Base-by-base conservation (phyloP, 1,140 invertebrate genomes). In the Riptortus pedestris region DNA sequence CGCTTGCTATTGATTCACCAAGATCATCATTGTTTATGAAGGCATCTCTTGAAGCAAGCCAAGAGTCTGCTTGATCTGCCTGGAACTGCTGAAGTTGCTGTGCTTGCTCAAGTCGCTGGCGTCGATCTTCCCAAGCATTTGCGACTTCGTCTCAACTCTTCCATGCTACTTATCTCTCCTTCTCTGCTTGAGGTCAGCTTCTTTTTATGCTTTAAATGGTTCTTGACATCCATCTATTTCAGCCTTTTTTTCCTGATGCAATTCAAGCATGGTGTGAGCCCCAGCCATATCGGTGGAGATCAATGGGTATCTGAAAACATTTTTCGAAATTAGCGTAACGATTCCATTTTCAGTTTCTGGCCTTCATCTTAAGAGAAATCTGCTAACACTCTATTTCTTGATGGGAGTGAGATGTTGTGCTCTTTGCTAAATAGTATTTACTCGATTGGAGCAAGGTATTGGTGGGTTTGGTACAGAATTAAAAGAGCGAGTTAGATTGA, bases 221-320 rank as follows among this genome's bases (percentile, higher is more conserved):
- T 89, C 85, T 70, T 93, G 86, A 22, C 93, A 79, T 1, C 91
- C 91, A 72, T 94, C 89, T 63, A 98, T 96, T 78, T 97, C 94
- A 29, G 92, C 92, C 78, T 94, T 95, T 68, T 91, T 83, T 73
- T 99, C 96, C 70, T 95, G 86, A 74, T 98, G 94, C 45, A 93
- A 74, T 72, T 98, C 93, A 18, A 98, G 75, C 48, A 91, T 78
- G 9, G 87, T 86, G 73, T 96, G 87, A 1, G 94, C 94, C 67
- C 96, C 92, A 1, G 86, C 79, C 55, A 94, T 87, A 60, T 90
- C 93, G 55, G 85, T 86, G 1, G 93, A 80, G 70, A 27, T 69
- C 60, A 4, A n/a, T n/a, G n/a, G n/a, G n/a, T n/a, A n/a, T n/a
- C n/a, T n/a, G n/a, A n/a, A n/a, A n/a, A n/a, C n/a, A n/a, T n/a